These are phyloP conservation scores for Coreoperca whiteheadi DNA, from an alignment of 2,113 vertebrate species.

Conservation along the genomic window DNA sequence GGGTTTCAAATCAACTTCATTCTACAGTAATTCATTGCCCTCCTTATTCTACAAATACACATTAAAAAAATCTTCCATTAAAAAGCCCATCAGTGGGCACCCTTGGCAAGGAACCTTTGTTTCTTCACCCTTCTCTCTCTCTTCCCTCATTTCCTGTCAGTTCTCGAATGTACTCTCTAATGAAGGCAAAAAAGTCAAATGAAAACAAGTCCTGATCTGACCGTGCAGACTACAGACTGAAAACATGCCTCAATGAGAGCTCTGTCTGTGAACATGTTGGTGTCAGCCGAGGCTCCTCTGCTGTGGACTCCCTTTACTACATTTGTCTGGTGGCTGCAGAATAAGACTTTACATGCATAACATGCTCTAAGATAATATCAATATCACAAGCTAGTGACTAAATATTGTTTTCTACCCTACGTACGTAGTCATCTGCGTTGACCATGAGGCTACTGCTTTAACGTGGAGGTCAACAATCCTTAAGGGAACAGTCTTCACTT, in stretches of 20 bases:
- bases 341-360: neutral
- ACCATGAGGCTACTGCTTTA: neutral
- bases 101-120: neutral
- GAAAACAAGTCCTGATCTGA: constrained; percentile 12
- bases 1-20: neutral
- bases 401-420: neutral
- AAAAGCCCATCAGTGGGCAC: neutral
- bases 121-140: neutral
- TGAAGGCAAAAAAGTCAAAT: neutral
- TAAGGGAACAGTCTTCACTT: neutral
- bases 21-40: neutral
- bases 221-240: neutral
- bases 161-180: constrained; percentile 2
- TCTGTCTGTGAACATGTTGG: neutral
- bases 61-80: neutral
- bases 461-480: neutral
- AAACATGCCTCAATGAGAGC: neutral
- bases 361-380: neutral
- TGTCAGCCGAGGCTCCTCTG: neutral
- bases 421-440: neutral
- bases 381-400: neutral
- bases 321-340: neutral
- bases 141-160: constrained; percentile 38
- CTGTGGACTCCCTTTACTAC: neutral
- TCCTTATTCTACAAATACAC: neutral